Evolutionary conservation across 2,113 vertebrate genomes (phyloP), one percentile per base, ranked within the genome.

Genomic region (Sturnira hondurensis): DNA sequence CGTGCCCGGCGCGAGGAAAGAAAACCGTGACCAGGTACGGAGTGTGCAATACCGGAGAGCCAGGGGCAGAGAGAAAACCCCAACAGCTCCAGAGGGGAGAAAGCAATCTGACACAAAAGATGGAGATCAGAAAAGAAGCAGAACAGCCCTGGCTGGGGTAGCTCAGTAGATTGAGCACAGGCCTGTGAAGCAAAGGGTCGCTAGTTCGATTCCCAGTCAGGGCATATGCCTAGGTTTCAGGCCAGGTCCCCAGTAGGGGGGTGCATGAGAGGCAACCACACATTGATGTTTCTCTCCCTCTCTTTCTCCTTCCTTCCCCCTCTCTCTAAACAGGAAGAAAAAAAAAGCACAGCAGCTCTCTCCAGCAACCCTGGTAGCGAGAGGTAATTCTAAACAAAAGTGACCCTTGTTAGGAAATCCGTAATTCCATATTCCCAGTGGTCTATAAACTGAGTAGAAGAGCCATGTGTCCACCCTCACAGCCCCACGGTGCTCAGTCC

Each of bases 1-100:
- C 0, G 24, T 0, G 33, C 31, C 14, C 0, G 0, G 68, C 41
- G 4, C 2, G 3, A 52, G 3, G 28, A 63, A 31, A 0, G 24
- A 24, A 52, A 26, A 28, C 43, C 20, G 20, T 26, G n/a, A 24
- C 11, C 16, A 50, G n/a, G n/a, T 10, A 5, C 15, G 2, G 10
- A 3, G 19, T 5, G 6, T 3, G 19, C 12, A 58, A 47, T 16
- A 33, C 19, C 7, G 50, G 47, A 43, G 22, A 0, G 22, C 22
- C 28, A 43, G n/a, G 6, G 7, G 31, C 0, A 31, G 22, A 17
- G 52, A 22, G 52, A 81, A 81, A 65, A n/a, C 11, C 74, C 26
- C 65, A 7, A 33, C 36, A 67, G 45, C 20, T 3, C 45, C 74
- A 43, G 38, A 24, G 15, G 41, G 26, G 38, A 4, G 50, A 36